A percentile compares a stretch with the other conserved stretches of the same genome.
Evolutionary conservation across 2,888 invertebrate genomes (phyloP).

Genomic region (Eupithecia inturbata): DNA sequence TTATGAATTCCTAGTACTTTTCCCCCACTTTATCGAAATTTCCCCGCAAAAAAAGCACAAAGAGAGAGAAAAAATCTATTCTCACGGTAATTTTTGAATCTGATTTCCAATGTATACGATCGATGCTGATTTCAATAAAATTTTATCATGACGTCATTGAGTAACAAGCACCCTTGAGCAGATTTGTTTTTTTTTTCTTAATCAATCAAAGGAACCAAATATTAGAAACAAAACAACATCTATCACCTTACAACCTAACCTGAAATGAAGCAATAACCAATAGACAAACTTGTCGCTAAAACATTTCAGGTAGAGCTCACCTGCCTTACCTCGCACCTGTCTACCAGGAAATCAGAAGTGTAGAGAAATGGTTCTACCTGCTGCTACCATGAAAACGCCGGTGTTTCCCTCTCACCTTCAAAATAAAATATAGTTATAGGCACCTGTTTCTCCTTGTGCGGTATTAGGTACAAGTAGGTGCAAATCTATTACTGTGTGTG

Average conservation of each 20-base stretch:
- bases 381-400: conserved; percentile 3
- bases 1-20: conserved; percentile 66
- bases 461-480: not conserved
- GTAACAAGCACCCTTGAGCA: no score
- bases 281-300: conserved; percentile 24
- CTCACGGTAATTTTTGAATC: not conserved
- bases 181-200: no score
- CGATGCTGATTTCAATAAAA: not conserved
- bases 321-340: conserved; percentile 68
- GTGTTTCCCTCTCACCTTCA: not conserved
- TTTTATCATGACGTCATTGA: not conserved
- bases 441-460: not conserved
- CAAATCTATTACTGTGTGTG: not conserved
- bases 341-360: conserved; percentile 67
- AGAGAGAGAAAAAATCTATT: no score
- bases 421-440: not conserved
- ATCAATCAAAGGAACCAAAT: no score
- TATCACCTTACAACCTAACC: not conserved
- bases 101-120: no score
- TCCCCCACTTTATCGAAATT: conserved; percentile 77
- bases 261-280: not conserved
- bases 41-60: conserved; percentile 55
- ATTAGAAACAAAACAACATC: no score
- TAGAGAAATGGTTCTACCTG: conserved; percentile 44
- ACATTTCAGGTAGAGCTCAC: conserved; percentile 59